A percentile compares a stretch with the other conserved stretches of the same genome.
Evolutionary conservation across 2,113 vertebrate species (phyloP).

Genomic region (Camelus bactrianus): DNA sequence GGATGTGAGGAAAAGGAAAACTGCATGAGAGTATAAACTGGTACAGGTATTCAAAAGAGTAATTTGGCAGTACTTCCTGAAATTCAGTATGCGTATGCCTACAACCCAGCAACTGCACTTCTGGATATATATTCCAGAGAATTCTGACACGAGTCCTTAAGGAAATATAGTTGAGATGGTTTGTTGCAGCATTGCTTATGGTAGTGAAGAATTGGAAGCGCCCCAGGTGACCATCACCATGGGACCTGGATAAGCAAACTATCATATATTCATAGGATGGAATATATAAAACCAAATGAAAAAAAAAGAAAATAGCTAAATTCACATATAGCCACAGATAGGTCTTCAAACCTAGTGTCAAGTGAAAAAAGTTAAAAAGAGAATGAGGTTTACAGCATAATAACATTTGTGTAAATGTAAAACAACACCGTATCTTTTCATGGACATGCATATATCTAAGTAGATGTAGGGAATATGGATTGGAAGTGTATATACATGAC

Average conservation of each 20-base stretch:
- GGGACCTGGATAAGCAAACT: conserved; percentile 6
- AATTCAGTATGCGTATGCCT: not conserved
- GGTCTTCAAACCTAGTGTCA: not conserved
- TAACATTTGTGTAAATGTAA: conserved; percentile 51
- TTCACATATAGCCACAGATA: conserved; percentile 30
- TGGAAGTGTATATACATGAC: conserved; percentile 17
- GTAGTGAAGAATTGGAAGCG: conserved; percentile 48
- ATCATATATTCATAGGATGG: not conserved
- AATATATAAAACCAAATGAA: conserved; percentile 26
- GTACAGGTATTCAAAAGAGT: not conserved
- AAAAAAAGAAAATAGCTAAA: conserved; percentile 24
- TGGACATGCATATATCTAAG: not conserved
- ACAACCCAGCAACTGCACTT: not conserved
- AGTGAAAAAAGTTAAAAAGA: conserved; percentile 26
- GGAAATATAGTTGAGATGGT: not conserved
- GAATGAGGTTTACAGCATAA: conserved; percentile 38
- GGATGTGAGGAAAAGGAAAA: conserved; percentile 25
- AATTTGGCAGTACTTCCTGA: conserved; percentile 6
- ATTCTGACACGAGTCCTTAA: not conserved
- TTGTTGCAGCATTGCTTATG: conserved; percentile 14
- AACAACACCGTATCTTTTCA: conserved; percentile 31
- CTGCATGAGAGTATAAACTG: not conserved
- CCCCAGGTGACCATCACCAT: not conserved
- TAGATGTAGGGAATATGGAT: not conserved
- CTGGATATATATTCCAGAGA: not conserved